Percentiles rank a stretch among this genome's conserved stretches.
Evolutionary conservation across 2,888 invertebrate species (phyloP).

Genomic region (Thera britannica): DNA sequence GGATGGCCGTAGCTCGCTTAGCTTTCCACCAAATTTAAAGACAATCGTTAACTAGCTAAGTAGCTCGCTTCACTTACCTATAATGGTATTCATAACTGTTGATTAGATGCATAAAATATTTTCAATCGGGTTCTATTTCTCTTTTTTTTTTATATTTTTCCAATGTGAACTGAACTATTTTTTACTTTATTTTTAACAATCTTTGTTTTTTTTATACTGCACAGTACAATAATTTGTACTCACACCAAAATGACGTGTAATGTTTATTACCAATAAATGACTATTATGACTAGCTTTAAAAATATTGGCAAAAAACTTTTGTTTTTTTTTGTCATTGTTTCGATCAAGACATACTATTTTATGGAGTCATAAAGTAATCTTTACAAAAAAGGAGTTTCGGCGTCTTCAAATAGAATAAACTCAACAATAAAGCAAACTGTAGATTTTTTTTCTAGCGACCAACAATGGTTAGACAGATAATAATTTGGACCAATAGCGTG

Average conservation of each 20-base stretch:
- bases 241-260: no score
- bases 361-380: not conserved
- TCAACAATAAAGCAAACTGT: not conserved
- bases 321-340: not conserved
- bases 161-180: no score
- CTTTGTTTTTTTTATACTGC: no score
- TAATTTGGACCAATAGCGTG: conserved; percentile 21
- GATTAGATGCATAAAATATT: not conserved
- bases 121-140: no score
- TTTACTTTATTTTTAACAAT: no score
- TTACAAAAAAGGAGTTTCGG: not conserved
- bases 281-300: no score
- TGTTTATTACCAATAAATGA: no score
- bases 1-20: not conserved
- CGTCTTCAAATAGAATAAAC: conserved; percentile 5
- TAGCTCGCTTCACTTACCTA: not conserved
- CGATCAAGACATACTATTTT: not conserved
- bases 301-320: no score
- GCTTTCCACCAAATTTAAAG: not conserved
- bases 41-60: not conserved
- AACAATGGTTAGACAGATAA: conserved; percentile 9
- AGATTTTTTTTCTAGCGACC: not conserved
- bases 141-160: not conserved
- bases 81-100: not conserved
- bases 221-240: no score